These are phyloP conservation scores for Acipenser oxyrinchus DNA, from an alignment of 2,797 vertebrate species.

Conservation along the genomic window DNA sequence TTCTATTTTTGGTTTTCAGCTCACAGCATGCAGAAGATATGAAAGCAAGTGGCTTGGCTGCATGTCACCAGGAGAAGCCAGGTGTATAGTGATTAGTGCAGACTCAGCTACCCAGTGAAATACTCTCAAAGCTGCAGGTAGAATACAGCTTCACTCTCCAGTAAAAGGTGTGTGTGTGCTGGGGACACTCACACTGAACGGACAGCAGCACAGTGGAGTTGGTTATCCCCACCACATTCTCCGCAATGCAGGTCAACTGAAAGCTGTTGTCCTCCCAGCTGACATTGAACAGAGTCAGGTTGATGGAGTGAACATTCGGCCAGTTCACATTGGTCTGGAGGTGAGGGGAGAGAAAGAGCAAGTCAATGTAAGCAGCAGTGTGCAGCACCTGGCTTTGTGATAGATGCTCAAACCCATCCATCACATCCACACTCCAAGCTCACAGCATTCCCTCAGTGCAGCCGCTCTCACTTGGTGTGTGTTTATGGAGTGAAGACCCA, in stretches of 20 bases:
- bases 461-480: conserved; percentile 76
- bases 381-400: background rate
- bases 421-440: background rate
- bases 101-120: no score
- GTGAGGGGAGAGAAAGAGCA: background rate
- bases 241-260: conserved; percentile 85
- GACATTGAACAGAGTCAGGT: conserved; percentile 87
- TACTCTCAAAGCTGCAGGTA: no score
- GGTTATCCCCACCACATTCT: conserved; percentile 95
- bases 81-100: no score
- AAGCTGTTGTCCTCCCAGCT: conserved; percentile 91
- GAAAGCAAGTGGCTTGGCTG: no score
- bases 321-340: conserved; percentile 89
- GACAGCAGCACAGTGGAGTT: conserved; percentile 87
- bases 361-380: no score
- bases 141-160: no score
- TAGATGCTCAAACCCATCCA: background rate
- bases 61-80: no score
- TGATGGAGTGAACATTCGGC: conserved; percentile 94
- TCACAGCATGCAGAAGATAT: no score
- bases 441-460: background rate
- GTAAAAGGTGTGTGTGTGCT: no score
- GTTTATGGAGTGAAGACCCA: conserved; percentile 86
- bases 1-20: no score
- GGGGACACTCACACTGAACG: conserved; percentile 78